A percentile compares a stretch with the other conserved stretches of the same genome.
These are phyloP conservation scores for Linepithema humile DNA, from an alignment of 1,140 invertebrate genomes.

Conservation along the genomic window DNA sequence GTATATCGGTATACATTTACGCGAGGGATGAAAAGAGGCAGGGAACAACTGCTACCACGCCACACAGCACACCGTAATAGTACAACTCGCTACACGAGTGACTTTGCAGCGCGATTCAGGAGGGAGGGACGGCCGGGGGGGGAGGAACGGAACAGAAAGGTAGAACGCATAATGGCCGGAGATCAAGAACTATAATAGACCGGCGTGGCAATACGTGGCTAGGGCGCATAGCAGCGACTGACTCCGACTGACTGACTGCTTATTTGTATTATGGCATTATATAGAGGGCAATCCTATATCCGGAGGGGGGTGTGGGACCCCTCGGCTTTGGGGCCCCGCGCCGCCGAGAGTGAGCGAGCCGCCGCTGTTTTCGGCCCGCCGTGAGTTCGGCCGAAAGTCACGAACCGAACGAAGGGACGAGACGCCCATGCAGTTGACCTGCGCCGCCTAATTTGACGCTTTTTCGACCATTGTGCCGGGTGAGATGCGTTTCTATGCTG, in stretches of 20 bases:
- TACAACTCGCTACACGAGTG: constrained; percentile 53
- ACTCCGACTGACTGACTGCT: constrained; percentile 71
- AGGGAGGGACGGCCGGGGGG: constrained; percentile 15
- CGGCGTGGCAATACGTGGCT: constrained; percentile 54
- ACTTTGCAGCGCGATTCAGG: constrained; percentile 65
- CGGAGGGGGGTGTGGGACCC: constrained; percentile 51
- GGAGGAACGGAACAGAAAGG: constrained; percentile 62
- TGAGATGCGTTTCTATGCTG: constrained; percentile 68
- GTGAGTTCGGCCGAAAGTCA: constrained; percentile 66
- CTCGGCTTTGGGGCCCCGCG: constrained; percentile 21
- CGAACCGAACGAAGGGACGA: constrained; percentile 58
- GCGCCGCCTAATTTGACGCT: constrained; percentile 80
- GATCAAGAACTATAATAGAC: constrained; percentile 77
- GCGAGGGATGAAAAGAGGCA: constrained; percentile 43
- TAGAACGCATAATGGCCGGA: constrained; percentile 69
- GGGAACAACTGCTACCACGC: constrained; percentile 12
- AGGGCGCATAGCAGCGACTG: constrained; percentile 57
- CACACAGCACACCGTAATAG: constrained; percentile 7
- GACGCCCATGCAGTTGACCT: constrained; percentile 78
- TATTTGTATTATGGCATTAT: constrained; percentile 74
- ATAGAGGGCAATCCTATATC: constrained; percentile 71
- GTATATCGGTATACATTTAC: constrained; percentile 33
- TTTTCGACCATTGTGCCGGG: constrained; percentile 70
- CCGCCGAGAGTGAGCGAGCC: not conserved
- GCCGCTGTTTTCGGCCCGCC: constrained; percentile 11